Conservation (phyloP, 2,888 invertebrate genomes). For the Campaea margaritaria region DNA sequence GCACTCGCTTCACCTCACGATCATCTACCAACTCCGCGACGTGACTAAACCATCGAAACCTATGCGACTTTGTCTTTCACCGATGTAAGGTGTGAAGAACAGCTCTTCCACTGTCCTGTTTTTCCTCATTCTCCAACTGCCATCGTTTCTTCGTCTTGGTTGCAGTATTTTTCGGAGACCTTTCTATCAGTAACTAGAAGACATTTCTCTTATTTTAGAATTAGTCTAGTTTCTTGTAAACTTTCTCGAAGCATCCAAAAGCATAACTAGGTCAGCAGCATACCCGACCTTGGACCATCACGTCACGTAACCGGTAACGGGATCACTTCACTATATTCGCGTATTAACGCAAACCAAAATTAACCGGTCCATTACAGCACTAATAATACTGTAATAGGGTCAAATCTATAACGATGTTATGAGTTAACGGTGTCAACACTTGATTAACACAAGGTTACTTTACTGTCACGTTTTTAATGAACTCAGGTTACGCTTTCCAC, state of each 20-base stretch:
- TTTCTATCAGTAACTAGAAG: too few species aligned
- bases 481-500: constrained; percentile 14
- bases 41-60: too few species aligned
- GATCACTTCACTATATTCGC: constrained; percentile 34
- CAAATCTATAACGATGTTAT: constrained; percentile 48
- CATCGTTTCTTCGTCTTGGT: too few species aligned
- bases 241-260: not conserved
- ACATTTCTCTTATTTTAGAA: too few species aligned
- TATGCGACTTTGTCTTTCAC: too few species aligned
- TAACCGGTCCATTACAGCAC: constrained; percentile 38
- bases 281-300: constrained; percentile 28
- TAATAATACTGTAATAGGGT: constrained; percentile 45
- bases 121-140: too few species aligned
- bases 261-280: not conserved
- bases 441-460: constrained; percentile 60
- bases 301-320: constrained; percentile 11
- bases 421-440: constrained; percentile 57
- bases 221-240: not conserved
- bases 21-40: too few species aligned
- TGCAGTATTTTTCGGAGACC: too few species aligned
- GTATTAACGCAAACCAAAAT: constrained; percentile 42
- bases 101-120: too few species aligned
- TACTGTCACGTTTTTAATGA: constrained; percentile 28
- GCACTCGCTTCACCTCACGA: too few species aligned
- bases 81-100: too few species aligned